phyloP scores from a whole-genome alignment of 2,113 vertebrate genomes.

The Urocitellus parryii region DNA sequence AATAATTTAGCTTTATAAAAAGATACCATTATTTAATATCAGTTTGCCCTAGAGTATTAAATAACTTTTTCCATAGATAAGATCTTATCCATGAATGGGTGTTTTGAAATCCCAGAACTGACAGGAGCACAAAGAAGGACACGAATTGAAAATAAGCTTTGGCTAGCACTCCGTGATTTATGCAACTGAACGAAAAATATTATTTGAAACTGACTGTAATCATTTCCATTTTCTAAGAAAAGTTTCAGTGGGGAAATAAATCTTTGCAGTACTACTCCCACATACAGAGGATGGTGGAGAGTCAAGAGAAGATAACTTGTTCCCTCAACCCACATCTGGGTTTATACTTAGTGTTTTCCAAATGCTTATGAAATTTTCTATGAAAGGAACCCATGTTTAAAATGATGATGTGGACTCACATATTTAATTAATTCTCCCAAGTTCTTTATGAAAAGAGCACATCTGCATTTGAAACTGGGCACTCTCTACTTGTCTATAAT shows the following conservation, averaged over 20 bases:
- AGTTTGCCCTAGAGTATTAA: constrained; percentile 33
- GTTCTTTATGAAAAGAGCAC: not conserved
- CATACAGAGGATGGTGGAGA: not conserved
- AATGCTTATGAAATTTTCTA: constrained; percentile 14
- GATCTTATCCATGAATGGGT: constrained; percentile 30
- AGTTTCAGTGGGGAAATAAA: constrained; percentile 74
- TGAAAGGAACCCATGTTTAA: constrained; percentile 42
- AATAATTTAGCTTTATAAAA: constrained; percentile 54
- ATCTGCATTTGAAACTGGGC: constrained; percentile 13
- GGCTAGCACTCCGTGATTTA: constrained; percentile 62
- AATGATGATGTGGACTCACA: not conserved
- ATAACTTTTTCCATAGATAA: constrained; percentile 60
- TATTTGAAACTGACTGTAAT: constrained; percentile 76
- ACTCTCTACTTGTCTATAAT: not conserved
- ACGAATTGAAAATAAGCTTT: constrained; percentile 44
- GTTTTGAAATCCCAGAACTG: constrained; percentile 19
- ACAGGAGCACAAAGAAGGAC: not conserved
- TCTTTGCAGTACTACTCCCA: constrained; percentile 53
- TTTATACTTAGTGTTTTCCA: constrained; percentile 63
- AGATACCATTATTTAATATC: constrained; percentile 46
- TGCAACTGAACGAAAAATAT: constrained; percentile 64
- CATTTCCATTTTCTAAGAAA: constrained; percentile 73
- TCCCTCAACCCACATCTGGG: constrained; percentile 67
- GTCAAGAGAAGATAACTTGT: constrained; percentile 42
- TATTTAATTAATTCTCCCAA: constrained; percentile 47